phyloP scores from a whole-genome alignment of 2,113 vertebrate genomes.

The Phoenicopterus ruber region DNA sequence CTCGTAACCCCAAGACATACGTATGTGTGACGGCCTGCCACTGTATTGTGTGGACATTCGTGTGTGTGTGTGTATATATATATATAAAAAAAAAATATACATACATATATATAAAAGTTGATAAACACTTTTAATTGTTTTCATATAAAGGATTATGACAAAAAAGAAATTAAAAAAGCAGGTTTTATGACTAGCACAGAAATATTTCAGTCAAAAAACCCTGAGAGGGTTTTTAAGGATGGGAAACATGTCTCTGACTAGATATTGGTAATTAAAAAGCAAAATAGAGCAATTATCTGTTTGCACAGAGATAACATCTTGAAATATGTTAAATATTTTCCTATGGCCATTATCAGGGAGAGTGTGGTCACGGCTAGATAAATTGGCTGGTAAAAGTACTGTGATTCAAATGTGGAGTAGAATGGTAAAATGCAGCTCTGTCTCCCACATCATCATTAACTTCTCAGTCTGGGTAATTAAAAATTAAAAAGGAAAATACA shows the following conservation, averaged over 20 bases:
- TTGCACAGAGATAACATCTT: background rate
- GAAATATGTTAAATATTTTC: slow-evolving; percentile 50
- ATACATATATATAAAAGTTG: background rate
- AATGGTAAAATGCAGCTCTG: slow-evolving; percentile 10
- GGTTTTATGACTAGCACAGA: background rate
- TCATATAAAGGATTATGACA: background rate
- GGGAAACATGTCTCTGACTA: background rate
- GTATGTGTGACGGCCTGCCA: too few relatives aligned
- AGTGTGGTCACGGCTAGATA: background rate
- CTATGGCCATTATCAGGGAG: background rate
- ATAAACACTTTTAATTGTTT: background rate
- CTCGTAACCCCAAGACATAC: background rate
- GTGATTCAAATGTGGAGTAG: background rate
- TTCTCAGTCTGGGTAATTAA: background rate
- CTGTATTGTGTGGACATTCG: too few relatives aligned
- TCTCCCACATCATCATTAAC: slow-evolving; percentile 24
- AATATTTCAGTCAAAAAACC: background rate
- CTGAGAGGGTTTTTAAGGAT: background rate
- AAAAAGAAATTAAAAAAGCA: background rate
- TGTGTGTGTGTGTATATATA: background rate
- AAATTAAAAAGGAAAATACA: background rate
- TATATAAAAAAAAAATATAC: background rate
- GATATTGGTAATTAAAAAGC: background rate
- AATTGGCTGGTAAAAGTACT: background rate
- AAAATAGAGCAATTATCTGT: background rate